phyloP scores from a whole-genome alignment of 2,797 vertebrate species.

The Acanthurus leucopareius region DNA sequence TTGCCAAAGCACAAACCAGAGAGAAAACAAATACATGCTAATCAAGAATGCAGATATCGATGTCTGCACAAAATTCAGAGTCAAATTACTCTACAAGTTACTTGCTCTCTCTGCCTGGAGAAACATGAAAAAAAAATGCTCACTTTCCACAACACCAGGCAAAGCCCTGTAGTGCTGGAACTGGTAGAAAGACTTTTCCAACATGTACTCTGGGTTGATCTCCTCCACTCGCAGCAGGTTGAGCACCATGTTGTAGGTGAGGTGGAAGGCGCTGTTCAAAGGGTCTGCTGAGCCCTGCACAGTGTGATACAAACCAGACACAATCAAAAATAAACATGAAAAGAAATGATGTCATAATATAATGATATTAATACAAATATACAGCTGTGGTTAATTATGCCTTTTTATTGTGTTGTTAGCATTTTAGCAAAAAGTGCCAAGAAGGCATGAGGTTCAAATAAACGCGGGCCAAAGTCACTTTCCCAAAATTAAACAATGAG shows the following conservation, averaged over 20 bases:
- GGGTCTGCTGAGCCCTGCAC: slow-evolving; percentile 94
- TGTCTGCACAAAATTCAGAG: neutral
- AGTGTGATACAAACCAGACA: neutral
- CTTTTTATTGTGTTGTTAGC: slow-evolving; percentile 7
- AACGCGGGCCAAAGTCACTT: slow-evolving; percentile 20
- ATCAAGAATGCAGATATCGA: neutral
- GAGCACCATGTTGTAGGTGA: slow-evolving; percentile 99
- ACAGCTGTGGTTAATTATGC: slow-evolving; percentile 1
- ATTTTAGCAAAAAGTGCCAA: slow-evolving; percentile 8
- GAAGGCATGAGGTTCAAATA: slow-evolving; percentile 13
- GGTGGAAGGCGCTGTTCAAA: slow-evolving; percentile 95
- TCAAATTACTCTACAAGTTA: neutral
- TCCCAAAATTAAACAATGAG: slow-evolving; percentile 3
- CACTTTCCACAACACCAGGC: slow-evolving; percentile 96
- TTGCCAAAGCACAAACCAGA: neutral
- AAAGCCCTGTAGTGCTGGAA: slow-evolving; percentile 98
- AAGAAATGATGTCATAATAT: neutral
- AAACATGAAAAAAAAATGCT: slow-evolving; percentile 67
- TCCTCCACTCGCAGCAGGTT: slow-evolving; percentile 97
- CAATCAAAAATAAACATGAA: neutral
- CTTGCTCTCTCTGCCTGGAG: neutral
- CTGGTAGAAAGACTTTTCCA: slow-evolving; percentile 98
- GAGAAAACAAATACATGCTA: neutral
- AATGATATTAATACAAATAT: neutral
- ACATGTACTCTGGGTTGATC: slow-evolving; percentile 98